These are phyloP conservation scores for Pseudomyrmex gracilis DNA, from an alignment of 1,140 invertebrate genomes.

Conservation along the genomic window DNA sequence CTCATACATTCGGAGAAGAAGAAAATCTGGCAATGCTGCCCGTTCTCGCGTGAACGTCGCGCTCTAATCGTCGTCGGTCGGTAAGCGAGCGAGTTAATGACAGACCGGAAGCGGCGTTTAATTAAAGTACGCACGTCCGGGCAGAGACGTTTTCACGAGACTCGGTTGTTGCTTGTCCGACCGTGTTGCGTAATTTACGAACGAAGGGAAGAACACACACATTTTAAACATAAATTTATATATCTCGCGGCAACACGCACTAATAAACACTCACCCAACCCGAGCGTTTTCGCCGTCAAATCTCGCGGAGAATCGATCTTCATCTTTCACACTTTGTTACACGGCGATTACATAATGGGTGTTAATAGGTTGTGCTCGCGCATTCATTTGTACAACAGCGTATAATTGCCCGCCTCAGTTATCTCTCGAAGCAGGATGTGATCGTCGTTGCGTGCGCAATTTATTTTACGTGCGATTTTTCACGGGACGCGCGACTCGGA, in stretches of 20 bases:
- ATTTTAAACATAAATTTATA: constrained; percentile 37
- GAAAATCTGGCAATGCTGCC: constrained; percentile 15
- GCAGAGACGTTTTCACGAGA: constrained; percentile 75
- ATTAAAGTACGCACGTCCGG: constrained; percentile 77
- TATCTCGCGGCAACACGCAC: constrained; percentile 8
- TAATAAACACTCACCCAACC: constrained; percentile 36
- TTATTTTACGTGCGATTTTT: constrained; percentile 40
- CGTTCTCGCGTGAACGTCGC: constrained; percentile 50
- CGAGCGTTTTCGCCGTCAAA: constrained; percentile 1
- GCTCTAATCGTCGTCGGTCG: constrained; percentile 66
- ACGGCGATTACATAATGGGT: constrained; percentile 38
- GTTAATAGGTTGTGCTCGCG: constrained; percentile 37
- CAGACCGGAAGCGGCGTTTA: constrained; percentile 76
- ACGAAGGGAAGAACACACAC: constrained; percentile 40
- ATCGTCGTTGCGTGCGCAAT: constrained; percentile 8
- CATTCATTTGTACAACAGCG: constrained; percentile 26
- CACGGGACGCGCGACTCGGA: background rate
- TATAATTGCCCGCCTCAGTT: constrained; percentile 17
- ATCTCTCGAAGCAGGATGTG: constrained; percentile 40
- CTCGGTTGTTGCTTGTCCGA: constrained; percentile 58
- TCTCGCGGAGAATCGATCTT: constrained; percentile 18
- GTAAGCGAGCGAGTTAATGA: constrained; percentile 73
- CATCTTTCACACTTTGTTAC: constrained; percentile 20
- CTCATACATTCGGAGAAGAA: background rate
- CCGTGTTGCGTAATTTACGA: constrained; percentile 64